Conservation (phyloP, 2,113 vertebrate species). For the Montifringilla adamsi region DNA sequence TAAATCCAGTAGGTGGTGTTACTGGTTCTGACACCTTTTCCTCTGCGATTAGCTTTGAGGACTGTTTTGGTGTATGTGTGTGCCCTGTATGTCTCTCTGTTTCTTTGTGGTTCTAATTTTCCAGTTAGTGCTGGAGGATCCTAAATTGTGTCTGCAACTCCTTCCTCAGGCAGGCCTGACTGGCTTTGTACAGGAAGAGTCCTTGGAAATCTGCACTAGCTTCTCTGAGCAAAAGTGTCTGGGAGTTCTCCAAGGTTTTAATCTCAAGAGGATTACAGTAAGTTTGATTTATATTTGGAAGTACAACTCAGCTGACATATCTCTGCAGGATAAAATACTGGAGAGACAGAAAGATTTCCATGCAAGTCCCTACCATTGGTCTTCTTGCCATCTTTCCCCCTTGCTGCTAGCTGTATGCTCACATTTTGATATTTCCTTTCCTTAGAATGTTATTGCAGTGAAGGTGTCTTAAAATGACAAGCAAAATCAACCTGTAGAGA, state of each 20-base stretch:
- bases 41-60: not conserved
- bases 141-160: not conserved
- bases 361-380: not conserved
- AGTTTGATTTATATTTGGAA: slow-evolving; percentile 9
- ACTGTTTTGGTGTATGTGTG: not conserved
- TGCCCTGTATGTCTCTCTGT: not conserved
- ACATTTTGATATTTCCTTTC: not conserved
- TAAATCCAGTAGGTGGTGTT: not conserved
- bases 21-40: not conserved
- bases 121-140: not conserved
- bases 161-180: not conserved
- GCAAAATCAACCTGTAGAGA: not conserved
- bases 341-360: not conserved
- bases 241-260: not conserved
- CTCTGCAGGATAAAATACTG: not conserved
- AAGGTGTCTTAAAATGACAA: not conserved
- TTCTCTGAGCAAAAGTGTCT: not conserved
- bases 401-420: not conserved
- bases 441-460: not conserved
- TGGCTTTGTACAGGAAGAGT: not conserved
- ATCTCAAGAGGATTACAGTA: not conserved
- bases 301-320: not conserved
- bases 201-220: not conserved
- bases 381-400: not conserved
- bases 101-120: not conserved